Conservation (phyloP, 2,797 vertebrate species). For the Tinamus major region DNA sequence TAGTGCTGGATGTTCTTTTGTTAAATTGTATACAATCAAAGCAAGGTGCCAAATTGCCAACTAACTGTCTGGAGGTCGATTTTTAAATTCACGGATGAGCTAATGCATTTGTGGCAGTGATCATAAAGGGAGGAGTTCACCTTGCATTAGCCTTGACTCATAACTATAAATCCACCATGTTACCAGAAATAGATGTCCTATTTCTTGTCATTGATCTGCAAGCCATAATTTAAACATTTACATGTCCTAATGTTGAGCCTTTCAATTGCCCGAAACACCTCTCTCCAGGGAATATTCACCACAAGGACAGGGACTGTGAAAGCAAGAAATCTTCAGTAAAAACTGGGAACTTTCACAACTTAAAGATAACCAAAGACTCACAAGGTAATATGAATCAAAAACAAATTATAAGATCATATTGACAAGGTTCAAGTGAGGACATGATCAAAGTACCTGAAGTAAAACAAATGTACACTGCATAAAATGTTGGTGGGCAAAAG, state of each 20-base stretch:
- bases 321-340: conserved; percentile 12
- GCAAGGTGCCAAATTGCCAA: conserved; percentile 66
- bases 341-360: neutral
- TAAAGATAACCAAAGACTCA: neutral
- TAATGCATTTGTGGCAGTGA: conserved; percentile 65
- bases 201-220: conserved; percentile 78
- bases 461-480: neutral
- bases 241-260: conserved; percentile 60
- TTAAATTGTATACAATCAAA: conserved; percentile 66
- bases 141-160: conserved; percentile 76
- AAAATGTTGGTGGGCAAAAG: neutral
- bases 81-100: conserved; percentile 74
- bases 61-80: conserved; percentile 66
- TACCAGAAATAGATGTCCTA: conserved; percentile 81
- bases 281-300: conserved; percentile 33
- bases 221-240: conserved; percentile 75
- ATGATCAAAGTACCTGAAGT: neutral
- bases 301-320: conserved; percentile 6
- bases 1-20: conserved; percentile 57
- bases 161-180: conserved; percentile 75
- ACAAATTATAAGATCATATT: neutral
- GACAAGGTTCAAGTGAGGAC: conserved; percentile 11
- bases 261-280: conserved; percentile 46
- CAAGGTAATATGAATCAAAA: conserved; percentile 19
- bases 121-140: conserved; percentile 73